A percentile compares a stretch with the other conserved stretches of the same genome.
These are phyloP conservation scores for Uloborus diversus DNA, from an alignment of 1,140 invertebrate genomes.

Conservation along the genomic window DNA sequence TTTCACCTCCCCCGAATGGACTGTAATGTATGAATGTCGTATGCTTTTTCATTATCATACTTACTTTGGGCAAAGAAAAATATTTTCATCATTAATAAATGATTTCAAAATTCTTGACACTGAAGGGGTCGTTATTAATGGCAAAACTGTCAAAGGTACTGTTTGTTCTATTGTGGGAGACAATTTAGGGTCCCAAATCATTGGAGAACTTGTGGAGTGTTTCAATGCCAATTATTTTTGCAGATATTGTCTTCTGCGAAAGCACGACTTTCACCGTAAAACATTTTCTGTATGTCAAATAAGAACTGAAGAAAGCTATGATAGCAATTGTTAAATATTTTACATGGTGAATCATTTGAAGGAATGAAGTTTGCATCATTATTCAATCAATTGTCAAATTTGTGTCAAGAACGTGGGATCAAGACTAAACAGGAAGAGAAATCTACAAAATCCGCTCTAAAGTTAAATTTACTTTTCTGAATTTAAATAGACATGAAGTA, in stretches of 20 bases:
- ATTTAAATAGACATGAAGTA: too few species aligned
- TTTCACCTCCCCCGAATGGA: too few species aligned
- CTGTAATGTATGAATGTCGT: too few species aligned
- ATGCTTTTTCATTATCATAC: too few species aligned
- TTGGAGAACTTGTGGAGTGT: constrained; percentile 14
- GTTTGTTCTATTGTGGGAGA: constrained; percentile 10
- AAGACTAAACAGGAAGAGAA: too few species aligned
- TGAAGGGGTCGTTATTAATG: neutral
- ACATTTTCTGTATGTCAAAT: neutral
- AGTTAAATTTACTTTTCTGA: too few species aligned
- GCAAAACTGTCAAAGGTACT: constrained; percentile 6
- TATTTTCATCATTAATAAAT: constrained; percentile 8
- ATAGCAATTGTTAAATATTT: neutral
- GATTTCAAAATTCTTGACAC: constrained; percentile 14
- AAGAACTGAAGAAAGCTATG: neutral
- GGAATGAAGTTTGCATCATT: constrained; percentile 1
- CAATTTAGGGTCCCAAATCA: too few species aligned
- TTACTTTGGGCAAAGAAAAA: constrained; percentile 4
- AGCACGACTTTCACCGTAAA: neutral
- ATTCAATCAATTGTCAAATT: constrained; percentile 17
- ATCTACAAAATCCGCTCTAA: too few species aligned
- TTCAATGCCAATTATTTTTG: constrained; percentile 7
- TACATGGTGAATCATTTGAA: too few species aligned
- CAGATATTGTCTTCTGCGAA: neutral
- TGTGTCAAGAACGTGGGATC: too few species aligned